These are phyloP conservation scores for Chaetura pelagica DNA, from an alignment of 2,113 vertebrate species.

Conservation along the genomic window DNA sequence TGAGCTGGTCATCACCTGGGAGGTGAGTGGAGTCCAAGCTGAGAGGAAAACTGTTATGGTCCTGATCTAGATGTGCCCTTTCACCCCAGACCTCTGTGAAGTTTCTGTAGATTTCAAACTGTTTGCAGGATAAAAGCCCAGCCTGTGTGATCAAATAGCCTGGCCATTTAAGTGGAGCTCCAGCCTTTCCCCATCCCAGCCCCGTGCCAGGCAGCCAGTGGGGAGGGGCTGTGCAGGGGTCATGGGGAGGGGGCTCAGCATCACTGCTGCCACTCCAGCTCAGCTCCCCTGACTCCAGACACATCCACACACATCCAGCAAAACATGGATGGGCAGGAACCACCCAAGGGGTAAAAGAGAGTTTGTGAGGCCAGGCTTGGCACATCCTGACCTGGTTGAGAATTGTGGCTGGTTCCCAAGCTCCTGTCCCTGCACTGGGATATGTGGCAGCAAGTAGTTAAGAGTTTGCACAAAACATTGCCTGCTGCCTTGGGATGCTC, in stretches of 20 bases:
- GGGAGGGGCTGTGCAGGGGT: background rate
- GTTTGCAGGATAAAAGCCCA: background rate
- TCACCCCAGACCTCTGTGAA: background rate
- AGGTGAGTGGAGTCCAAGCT: conserved; percentile 80
- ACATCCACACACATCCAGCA: rapidly evolving
- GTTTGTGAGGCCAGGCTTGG: background rate
- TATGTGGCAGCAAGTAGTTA: background rate
- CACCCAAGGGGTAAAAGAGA: rapidly evolving
- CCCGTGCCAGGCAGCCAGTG: background rate
- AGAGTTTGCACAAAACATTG: background rate
- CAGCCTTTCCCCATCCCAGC: background rate
- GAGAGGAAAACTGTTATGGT: background rate
- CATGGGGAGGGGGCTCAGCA: rapidly evolving
- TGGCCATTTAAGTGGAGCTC: background rate
- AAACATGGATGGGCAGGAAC: background rate
- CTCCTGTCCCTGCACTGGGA: background rate
- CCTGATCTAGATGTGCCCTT: background rate
- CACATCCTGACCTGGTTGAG: rapidly evolving
- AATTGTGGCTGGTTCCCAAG: background rate
- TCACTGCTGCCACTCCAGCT: background rate
- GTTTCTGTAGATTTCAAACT: background rate
- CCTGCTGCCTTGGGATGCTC: background rate
- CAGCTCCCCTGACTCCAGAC: background rate
- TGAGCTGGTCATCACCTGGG: conserved; percentile 98
- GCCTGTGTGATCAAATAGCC: background rate